Evolutionary conservation across 2,113 vertebrate species (phyloP).

Genomic region (Cynoglossus semilaevis): DNA sequence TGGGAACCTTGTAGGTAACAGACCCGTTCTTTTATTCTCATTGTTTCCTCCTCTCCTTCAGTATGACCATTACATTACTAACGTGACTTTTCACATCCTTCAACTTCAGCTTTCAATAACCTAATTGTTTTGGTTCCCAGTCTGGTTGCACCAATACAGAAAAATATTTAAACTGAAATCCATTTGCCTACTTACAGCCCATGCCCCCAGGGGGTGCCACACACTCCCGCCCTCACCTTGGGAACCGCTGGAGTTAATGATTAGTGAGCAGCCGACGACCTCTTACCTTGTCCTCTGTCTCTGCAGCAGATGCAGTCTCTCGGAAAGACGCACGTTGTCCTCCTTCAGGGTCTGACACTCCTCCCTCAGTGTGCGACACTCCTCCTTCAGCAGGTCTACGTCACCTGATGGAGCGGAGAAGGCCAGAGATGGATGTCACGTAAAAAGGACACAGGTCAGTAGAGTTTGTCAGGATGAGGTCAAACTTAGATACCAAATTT

Average conservation of each 20-base stretch:
- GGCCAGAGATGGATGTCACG: constrained; percentile 5
- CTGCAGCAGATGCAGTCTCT: constrained; percentile 80
- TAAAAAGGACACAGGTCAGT: neutral
- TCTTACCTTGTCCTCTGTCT: constrained; percentile 74
- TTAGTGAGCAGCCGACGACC: constrained; percentile 50
- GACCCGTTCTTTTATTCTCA: too few species aligned
- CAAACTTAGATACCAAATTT: too few species aligned
- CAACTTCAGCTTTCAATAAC: too few species aligned
- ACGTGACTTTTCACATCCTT: too few species aligned
- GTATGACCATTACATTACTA: too few species aligned
- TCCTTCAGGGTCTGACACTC: constrained; percentile 82
- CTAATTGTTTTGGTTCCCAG: too few species aligned
- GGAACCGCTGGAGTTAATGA: too few species aligned
- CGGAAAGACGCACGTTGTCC: constrained; percentile 81
- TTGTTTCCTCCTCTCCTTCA: too few species aligned
- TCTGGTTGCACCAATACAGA: too few species aligned
- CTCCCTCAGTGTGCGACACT: constrained; percentile 77
- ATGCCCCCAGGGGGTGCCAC: constrained; percentile 19
- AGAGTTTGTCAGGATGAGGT: neutral
- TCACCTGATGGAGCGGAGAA: constrained; percentile 74
- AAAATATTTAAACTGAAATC: too few species aligned
- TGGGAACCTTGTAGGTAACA: too few species aligned
- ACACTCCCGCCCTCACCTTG: constrained; percentile 15
- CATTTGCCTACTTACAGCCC: too few species aligned
- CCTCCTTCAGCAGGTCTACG: constrained; percentile 75